Base-by-base conservation (phyloP, 2,888 invertebrate species). In the Athalia cordata region DNA sequence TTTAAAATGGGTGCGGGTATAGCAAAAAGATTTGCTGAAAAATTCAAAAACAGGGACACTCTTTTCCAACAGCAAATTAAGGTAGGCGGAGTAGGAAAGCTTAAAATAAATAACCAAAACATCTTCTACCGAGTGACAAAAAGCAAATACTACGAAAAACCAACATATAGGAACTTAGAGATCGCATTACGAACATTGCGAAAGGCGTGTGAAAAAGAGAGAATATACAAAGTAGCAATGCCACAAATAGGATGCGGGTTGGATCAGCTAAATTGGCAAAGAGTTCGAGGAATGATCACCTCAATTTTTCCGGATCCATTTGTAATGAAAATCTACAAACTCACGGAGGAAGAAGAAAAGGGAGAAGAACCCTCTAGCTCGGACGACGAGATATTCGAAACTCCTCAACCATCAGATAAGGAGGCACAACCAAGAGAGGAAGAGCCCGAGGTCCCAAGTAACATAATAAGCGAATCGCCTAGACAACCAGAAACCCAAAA, bases 141-240 rank as follows among this genome's bases (percentile, higher is more conserved):
- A 13, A 15, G 45, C 15, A 61, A 1, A 50, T 68, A 67, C 13
- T 9, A 65, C 1, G 65, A 50, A 5, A 15, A 43, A 13, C 77
- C 68, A 3, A 68, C 57, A 9, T 59, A 70, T 1, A 6, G 15
- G 1, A 52, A 29, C 0, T 1, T 65, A 5, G n/a, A 29, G 29
- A 29, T 29, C 0, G 29, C 29, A 9, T 43, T 29, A 5, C 4
- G 11, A 5, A 29, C 89, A 65, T 87, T 93, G 89, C 89, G 87
- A 9, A 80, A 79, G 88, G 4, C 91, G 92, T 81, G 89, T 65
- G 65, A 5, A 47, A 11, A 47, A 5, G 9, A 4, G 7, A 13
- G 1, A n/a, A 47, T 47, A 5, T 13, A 29, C 11, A 7, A 47
- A 3, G 1, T 65, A 47, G 65, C 65, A 1, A 65, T 65, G 47